Evolutionary conservation across 2,113 vertebrate species (phyloP), one percentile per base, ranked within the genome.

Genomic region (Hucho hucho): DNA sequence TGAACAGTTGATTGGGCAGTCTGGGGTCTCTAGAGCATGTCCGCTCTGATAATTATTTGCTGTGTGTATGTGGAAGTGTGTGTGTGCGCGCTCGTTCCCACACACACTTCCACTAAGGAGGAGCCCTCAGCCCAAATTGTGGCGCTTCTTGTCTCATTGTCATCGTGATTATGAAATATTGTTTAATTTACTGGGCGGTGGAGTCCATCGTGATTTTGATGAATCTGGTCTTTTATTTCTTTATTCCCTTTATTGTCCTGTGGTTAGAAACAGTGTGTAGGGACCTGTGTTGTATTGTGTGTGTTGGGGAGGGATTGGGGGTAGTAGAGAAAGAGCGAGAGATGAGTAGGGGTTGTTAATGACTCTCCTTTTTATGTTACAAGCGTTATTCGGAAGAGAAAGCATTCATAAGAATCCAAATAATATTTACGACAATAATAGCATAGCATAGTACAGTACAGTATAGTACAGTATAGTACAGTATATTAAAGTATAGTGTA

Each of bases 151-250:
- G 92, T 93, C 93, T 91, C 88, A 87, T 90, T 92, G 92, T 89
- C 92, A 89, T 89, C 91, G 93, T 94, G 94, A 97, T 97, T 96
- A 97, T 95, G 94, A 96, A 94, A 94, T 92, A 95, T 95, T 93
- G 92, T 94, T 95, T 94, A 93, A 95, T 95, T 95, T 95, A 93
- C 93, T 90, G 90, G 91, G 83, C 83, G 78, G 83, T 86, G 75
- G 92, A 94, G 89, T 90, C 87, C 83, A 87, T 89, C 85, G 83
- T 91, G 93, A 93, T 88, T 93, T 93, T 95, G 94, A 96, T 95
- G 94, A 95, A 96, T 95, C 79, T 3, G 90, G 92, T 73, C 92
- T 94, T 92, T 94, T 93, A 93, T 95, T 95, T 94, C 90, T 92
- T 92, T 84, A 88, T 91, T 91, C 87, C 72, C 91, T 89, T 93